A percentile compares a stretch with the other conserved stretches of the same genome.
These are phyloP conservation scores for Lophius americanus DNA, from an alignment of 2,797 vertebrate genomes.

Conservation along the genomic window DNA sequence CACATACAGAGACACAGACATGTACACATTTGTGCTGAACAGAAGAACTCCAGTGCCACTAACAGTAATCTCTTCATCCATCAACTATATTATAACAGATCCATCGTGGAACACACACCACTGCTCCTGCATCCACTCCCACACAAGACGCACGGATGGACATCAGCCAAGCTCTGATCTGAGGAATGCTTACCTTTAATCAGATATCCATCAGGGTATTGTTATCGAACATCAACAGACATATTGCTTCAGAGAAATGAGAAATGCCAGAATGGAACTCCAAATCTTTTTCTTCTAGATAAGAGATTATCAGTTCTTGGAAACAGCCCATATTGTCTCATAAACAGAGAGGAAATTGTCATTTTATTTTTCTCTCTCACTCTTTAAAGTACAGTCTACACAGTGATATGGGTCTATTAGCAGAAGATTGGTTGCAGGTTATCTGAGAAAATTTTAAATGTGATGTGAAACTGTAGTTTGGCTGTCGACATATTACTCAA, in stretches of 20 bases:
- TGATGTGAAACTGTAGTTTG: constrained; percentile 8
- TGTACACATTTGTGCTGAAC: constrained; percentile 11
- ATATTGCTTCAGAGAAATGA: constrained; percentile 49
- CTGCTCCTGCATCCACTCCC: constrained; percentile 39
- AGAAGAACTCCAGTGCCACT: constrained; percentile 38
- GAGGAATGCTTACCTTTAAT: constrained; percentile 45
- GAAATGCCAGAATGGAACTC: constrained; percentile 39
- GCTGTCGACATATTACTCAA: constrained; percentile 14
- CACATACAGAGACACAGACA: constrained; percentile 3
- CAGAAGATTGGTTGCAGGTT: constrained; percentile 21
- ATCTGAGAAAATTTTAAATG: constrained; percentile 13
- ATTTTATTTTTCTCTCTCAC: constrained; percentile 12
- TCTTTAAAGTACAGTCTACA: constrained; percentile 19
- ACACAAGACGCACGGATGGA: constrained; percentile 43
- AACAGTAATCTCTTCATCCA: constrained; percentile 69
- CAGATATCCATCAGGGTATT: constrained; percentile 51
- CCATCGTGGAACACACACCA: constrained; percentile 40
- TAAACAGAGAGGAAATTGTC: constrained; percentile 54
- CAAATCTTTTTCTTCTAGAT: constrained; percentile 52
- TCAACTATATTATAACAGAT: constrained; percentile 63
- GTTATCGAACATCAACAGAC: constrained; percentile 40
- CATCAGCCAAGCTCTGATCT: constrained; percentile 32
- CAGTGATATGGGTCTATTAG: background rate
- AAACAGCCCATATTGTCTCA: constrained; percentile 35
- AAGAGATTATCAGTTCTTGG: constrained; percentile 46